Base-by-base conservation (phyloP, 2,888 invertebrate genomes). In the Anoplius nigerrimus region DNA sequence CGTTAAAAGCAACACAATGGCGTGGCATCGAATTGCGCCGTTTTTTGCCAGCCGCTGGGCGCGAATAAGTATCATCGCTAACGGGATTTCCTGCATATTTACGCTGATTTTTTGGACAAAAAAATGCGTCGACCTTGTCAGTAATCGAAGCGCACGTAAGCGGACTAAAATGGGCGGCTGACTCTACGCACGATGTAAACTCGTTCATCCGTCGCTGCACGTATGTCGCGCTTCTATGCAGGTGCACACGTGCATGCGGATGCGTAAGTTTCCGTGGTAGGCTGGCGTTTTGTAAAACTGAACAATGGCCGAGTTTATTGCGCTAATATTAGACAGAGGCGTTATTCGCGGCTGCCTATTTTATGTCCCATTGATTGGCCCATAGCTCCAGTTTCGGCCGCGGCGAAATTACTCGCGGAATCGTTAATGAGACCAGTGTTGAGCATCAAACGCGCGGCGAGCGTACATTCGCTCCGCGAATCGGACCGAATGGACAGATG, bases 231-330 rank as follows among this genome's bases (percentile, higher is more conserved):
- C 1, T 6, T 1, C 11, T 52, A 43, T 20, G 51, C 15, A 22
- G 3, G 8, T 18, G 16, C 22, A 13, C 20, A 46, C 42, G 27
- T 62, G 43, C 21, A 27, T 42, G 56, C 48, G 43, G 27, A 21
- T 24, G 51, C 53, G 18, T n/a, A 18, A 6, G 48, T n/a, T 3
- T 48, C 18, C n/a, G 18, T 48, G 4, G n/a, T 8, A 48, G 1
- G 48, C 16, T 1, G 18, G 8, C 43, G 13, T 24, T 43, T 16
- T 53, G 64, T 18, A 59, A 60, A 46, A 34, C 56, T 16, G 43
- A 24, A 45, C 58, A 52, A 51, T 61, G 54, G 53, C 63, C 66
- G 54, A 48, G 56, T 67, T 74, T 71, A 74, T 76, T 61, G 70
- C 69, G 57, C 57, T 62, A 55, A 66, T 66, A 66, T 68, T 69